These are phyloP conservation scores for Megalopta genalis DNA, from an alignment of 1,140 invertebrate genomes.

Conservation along the genomic window DNA sequence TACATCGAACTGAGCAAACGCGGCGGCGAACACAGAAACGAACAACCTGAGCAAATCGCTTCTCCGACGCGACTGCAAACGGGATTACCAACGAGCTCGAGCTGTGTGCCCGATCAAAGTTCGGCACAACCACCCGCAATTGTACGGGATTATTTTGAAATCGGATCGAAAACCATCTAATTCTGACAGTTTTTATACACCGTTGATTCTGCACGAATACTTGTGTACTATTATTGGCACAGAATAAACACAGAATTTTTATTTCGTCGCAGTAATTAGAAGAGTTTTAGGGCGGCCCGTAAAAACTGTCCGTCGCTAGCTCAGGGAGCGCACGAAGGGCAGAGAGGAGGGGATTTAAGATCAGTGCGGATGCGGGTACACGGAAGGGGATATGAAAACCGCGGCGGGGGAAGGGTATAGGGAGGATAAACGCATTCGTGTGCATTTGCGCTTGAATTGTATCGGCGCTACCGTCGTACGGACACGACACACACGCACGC, in stretches of 20 bases:
- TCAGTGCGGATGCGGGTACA: constrained; percentile 42
- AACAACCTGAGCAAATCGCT: not conserved
- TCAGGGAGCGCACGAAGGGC: not conserved
- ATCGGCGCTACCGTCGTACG: constrained; percentile 51
- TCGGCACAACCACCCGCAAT: no score
- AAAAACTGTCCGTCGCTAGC: not conserved
- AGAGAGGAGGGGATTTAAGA: constrained; percentile 29
- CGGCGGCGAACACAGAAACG: not conserved
- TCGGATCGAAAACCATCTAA: no score
- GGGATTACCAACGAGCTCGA: not conserved
- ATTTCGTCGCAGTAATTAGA: no score
- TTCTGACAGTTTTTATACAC: no score
- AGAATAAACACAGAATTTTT: no score
- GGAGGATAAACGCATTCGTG: constrained; percentile 48
- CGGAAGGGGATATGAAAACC: constrained; percentile 40
- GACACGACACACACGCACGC: constrained; percentile 40
- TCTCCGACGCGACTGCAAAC: not conserved
- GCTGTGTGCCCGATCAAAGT: no score
- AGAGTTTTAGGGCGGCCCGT: not conserved
- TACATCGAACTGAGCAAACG: not conserved
- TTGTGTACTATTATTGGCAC: no score
- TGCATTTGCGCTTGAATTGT: constrained; percentile 53
- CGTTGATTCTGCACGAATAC: no score
- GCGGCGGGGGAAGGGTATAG: constrained; percentile 9
- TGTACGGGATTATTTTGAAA: no score